phyloP scores from a whole-genome alignment of 2,888 invertebrate genomes.

The Tridacna gigas region DNA sequence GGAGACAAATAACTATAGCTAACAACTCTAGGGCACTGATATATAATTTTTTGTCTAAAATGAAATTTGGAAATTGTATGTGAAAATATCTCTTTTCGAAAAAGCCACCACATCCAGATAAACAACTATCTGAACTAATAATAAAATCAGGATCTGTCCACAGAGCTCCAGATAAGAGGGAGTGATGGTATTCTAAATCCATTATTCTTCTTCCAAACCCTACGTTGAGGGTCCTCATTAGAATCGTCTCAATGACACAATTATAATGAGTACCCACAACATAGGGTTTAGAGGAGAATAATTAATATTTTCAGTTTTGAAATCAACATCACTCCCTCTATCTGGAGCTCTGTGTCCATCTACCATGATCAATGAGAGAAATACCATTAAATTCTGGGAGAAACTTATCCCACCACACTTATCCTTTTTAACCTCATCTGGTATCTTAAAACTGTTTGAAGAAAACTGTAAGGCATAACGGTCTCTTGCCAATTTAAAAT shows the following conservation, averaged over 20 bases:
- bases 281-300: no score
- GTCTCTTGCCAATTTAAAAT: slow-evolving; percentile 28
- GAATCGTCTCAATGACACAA: no score
- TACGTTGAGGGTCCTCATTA: no score
- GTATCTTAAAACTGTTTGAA: slow-evolving; percentile 5
- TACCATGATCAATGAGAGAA: slow-evolving; percentile 33
- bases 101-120: slow-evolving; percentile 34
- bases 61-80: slow-evolving; percentile 22
- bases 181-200: no score
- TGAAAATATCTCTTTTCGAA: slow-evolving; percentile 19
- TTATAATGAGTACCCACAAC: no score
- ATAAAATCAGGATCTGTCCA: slow-evolving; percentile 26
- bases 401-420: slow-evolving; percentile 38
- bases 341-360: no score
- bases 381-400: slow-evolving; percentile 44
- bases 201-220: no score
- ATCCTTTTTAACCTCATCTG: slow-evolving; percentile 30
- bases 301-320: no score
- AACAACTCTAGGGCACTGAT: slow-evolving; percentile 42
- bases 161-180: no score
- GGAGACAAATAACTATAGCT: slow-evolving; percentile 33
- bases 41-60: slow-evolving; percentile 20
- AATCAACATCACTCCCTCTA: no score
- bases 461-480: neutral
- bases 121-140: slow-evolving; percentile 29